Evolutionary conservation across 2,888 invertebrate genomes (phyloP).

Genomic region (Heteromyza rotundicornis): DNA sequence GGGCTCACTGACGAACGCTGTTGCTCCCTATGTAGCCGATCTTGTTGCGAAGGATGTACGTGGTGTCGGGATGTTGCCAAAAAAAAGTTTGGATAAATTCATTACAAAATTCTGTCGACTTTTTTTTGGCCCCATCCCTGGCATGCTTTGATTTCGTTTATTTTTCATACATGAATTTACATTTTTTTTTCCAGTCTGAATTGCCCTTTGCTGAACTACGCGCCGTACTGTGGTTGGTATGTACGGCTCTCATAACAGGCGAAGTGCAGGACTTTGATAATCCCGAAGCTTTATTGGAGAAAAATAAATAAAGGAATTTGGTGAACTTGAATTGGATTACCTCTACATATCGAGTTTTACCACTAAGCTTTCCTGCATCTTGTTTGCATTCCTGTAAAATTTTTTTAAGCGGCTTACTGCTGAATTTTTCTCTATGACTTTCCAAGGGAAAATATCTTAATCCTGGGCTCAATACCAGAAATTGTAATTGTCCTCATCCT

Average conservation of each 20-base stretch:
- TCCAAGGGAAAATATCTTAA: neutral
- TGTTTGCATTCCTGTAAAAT: too few species aligned
- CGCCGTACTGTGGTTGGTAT: neutral
- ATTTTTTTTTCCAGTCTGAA: neutral
- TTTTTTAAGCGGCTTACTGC: too few species aligned
- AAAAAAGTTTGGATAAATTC: neutral
- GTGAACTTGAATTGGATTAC: too few species aligned
- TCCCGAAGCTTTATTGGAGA: neutral
- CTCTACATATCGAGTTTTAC: too few species aligned
- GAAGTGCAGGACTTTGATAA: constrained; percentile 8
- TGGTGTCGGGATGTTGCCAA: too few species aligned
- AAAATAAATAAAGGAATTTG: neutral
- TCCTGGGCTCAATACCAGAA: too few species aligned
- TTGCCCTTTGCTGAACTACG: neutral
- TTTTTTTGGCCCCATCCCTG: too few species aligned
- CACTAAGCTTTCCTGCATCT: too few species aligned
- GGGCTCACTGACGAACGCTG: constrained; percentile 7
- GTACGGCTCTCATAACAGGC: neutral
- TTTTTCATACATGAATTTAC: neutral
- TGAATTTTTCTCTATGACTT: neutral
- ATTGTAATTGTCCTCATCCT: too few species aligned
- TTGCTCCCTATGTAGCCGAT: constrained; percentile 7
- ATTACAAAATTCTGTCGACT: too few species aligned
- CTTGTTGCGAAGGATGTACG: too few species aligned
- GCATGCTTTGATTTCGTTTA: too few species aligned